phyloP scores from a whole-genome alignment of 2,113 vertebrate genomes.

The Diphyllodes magnificus region DNA sequence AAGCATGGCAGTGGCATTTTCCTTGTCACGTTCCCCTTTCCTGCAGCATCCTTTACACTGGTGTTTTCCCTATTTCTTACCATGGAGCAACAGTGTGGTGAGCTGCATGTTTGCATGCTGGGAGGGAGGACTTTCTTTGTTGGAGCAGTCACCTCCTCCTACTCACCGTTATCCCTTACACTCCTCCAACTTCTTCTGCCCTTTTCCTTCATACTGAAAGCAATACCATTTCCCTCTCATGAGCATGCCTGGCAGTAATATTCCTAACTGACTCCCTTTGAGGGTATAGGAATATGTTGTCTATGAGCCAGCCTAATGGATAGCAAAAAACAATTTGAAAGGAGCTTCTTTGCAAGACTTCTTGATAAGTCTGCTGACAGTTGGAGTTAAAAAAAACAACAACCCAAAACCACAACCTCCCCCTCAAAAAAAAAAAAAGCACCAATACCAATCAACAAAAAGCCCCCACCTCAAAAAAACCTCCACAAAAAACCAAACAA shows the following conservation, averaged over 20 bases:
- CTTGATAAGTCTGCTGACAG: background rate
- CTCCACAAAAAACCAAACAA: no score
- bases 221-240: background rate
- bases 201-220: background rate
- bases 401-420: background rate
- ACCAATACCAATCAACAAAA: background rate
- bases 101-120: background rate
- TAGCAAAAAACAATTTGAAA: background rate
- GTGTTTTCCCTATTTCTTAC: fast-evolving
- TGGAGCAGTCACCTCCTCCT: background rate
- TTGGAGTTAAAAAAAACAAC: background rate
- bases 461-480: background rate
- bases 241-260: background rate
- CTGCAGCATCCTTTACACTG: background rate
- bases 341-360: background rate
- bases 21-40: background rate
- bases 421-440: background rate
- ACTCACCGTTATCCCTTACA: background rate
- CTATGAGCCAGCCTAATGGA: background rate
- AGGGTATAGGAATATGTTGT: background rate
- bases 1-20: background rate
- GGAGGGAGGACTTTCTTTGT: background rate
- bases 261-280: background rate
- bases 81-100: background rate
- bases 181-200: background rate